These are phyloP conservation scores for Rhinichthys osculus DNA, from an alignment of 2,797 vertebrate species.

Conservation along the genomic window DNA sequence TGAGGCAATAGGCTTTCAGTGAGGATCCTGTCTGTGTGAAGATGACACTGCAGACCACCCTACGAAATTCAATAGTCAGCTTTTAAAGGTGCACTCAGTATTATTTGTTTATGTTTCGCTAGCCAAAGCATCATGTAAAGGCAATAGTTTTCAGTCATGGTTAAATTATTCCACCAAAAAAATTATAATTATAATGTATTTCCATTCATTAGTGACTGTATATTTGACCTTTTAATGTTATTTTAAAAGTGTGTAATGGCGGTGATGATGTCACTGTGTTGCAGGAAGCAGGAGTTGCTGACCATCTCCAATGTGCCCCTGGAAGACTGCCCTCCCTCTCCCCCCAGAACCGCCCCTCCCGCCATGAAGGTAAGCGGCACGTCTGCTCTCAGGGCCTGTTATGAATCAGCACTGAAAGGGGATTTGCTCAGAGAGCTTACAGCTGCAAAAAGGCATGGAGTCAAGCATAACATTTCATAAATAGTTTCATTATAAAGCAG, in stretches of 20 bases:
- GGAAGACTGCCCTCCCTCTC: slow-evolving; percentile 81
- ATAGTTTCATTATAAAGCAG: slow-evolving; percentile 9
- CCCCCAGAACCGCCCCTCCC: slow-evolving; percentile 83
- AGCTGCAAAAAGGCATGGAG: slow-evolving; percentile 23
- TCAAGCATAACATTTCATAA: slow-evolving; percentile 27
- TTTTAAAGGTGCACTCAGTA: slow-evolving; percentile 10
- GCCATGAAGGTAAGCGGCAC: slow-evolving; percentile 82
- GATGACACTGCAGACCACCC: neutral
- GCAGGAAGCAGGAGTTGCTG: slow-evolving; percentile 87
- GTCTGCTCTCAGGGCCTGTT: slow-evolving; percentile 12
- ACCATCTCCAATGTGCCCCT: slow-evolving; percentile 76
- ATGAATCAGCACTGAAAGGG: slow-evolving; percentile 28
- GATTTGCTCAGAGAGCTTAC: slow-evolving; percentile 24
- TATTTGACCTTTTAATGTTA: neutral
- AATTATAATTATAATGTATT: neutral
- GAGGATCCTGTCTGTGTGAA: neutral
- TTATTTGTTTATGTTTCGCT: neutral
- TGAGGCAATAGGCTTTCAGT: neutral
- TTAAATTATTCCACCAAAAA: neutral
- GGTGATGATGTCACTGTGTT: slow-evolving; percentile 58
- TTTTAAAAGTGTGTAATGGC: slow-evolving; percentile 5
- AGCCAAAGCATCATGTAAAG: neutral
- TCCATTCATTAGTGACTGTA: neutral
- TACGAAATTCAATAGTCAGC: neutral
- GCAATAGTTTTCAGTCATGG: neutral